A percentile compares a stretch with the other conserved stretches of the same genome.
These are phyloP conservation scores for Nettapus auritus DNA, from an alignment of 2,113 vertebrate species.

Conservation along the genomic window DNA sequence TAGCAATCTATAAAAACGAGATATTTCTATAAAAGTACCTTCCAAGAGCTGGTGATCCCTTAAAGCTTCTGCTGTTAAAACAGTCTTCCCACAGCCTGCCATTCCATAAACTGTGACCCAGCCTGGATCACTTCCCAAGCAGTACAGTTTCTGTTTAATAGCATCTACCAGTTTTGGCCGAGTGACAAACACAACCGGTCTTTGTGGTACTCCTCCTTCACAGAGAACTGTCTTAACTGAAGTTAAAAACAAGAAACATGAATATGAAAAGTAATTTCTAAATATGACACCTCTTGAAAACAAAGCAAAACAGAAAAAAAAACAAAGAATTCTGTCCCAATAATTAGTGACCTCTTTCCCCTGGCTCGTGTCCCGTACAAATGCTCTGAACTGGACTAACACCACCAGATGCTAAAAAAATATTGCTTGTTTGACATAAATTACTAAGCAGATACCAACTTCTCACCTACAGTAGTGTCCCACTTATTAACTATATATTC, in stretches of 20 bases:
- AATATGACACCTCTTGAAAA: background rate
- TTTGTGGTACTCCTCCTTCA: conserved; percentile 94
- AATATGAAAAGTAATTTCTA: background rate
- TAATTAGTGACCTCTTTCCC: background rate
- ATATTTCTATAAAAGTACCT: conserved; percentile 72
- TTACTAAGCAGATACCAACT: background rate
- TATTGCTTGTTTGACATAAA: background rate
- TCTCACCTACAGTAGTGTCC: background rate
- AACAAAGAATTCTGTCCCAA: background rate
- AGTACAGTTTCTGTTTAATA: conserved; percentile 84
- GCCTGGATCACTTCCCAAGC: conserved; percentile 81
- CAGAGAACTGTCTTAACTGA: conserved; percentile 88
- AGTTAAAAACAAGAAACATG: conserved; percentile 28
- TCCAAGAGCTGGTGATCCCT: conserved; percentile 85
- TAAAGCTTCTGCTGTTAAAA: conserved; percentile 92
- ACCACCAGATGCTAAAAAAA: background rate
- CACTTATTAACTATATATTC: background rate
- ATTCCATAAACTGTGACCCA: conserved; percentile 96
- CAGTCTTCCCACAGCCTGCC: conserved; percentile 98
- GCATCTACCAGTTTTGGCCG: conserved; percentile 82
- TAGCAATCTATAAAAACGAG: background rate
- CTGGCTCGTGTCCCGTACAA: background rate
- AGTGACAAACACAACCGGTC: conserved; percentile 92
- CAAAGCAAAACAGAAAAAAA: background rate
- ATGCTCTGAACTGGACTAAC: background rate